Conservation (phyloP, 2,113 vertebrate species). For the Maccullochella peelii region DNA sequence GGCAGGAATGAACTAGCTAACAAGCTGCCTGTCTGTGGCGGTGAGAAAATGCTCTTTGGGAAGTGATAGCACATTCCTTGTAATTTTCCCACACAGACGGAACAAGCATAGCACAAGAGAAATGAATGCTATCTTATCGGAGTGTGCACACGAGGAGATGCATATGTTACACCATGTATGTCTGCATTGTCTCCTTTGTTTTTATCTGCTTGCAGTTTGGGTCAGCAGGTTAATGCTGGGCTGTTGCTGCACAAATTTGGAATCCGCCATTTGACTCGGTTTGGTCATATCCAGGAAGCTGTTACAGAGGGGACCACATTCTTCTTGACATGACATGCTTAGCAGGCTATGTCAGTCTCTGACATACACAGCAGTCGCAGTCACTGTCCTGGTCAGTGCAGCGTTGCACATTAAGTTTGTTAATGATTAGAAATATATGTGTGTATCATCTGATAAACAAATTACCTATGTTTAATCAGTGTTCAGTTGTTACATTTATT, state of each 20-base stretch:
- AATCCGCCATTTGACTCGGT: not conserved
- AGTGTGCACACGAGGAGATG: conserved; percentile 24
- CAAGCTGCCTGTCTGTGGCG: conserved; percentile 30
- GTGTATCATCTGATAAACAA: not conserved
- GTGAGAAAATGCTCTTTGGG: conserved; percentile 33
- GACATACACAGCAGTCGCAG: not conserved
- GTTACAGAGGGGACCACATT: not conserved
- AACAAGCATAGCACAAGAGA: conserved; percentile 4
- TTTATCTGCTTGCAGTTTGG: conserved; percentile 24
- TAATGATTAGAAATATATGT: not conserved
- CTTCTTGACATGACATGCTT: conserved; percentile 10
- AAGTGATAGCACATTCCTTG: conserved; percentile 57
- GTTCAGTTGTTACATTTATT: not conserved
- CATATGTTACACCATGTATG: conserved; percentile 29
- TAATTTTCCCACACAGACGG: conserved; percentile 50
- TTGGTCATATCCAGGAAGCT: conserved; percentile 11
- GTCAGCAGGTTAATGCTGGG: conserved; percentile 33
- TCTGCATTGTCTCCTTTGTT: conserved; percentile 33
- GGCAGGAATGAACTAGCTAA: conserved; percentile 57
- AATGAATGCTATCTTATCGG: conserved; percentile 58
- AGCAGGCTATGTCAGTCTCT: conserved; percentile 2
- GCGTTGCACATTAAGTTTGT: not conserved
- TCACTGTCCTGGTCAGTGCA: not conserved
- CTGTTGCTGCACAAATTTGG: conserved; percentile 4
- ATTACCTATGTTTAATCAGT: not conserved